Base-by-base conservation (phyloP, 2,113 vertebrate species). In the Glaucomys volans region DNA sequence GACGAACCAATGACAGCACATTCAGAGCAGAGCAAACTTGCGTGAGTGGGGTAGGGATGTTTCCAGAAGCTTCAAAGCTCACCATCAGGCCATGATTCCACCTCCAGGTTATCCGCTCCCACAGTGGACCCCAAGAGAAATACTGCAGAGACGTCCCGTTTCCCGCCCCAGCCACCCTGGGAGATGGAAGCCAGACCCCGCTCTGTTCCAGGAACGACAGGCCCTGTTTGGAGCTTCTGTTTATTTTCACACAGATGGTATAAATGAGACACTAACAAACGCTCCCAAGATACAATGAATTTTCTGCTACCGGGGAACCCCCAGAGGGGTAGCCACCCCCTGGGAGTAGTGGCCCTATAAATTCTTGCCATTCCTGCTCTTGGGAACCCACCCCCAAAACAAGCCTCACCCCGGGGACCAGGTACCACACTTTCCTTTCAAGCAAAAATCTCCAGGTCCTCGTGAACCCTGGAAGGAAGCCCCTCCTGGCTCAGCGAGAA, bases 221-320 rank as follows among this genome's bases (percentile, higher is more conserved):
- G 88, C 97, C 97, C 94, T 67, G 93, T 90, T 82, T 87, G 92
- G 76, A 87, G 95, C 79, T 87, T 97, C 95, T 92, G 97, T 97
- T 97, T 98, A 97, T 97, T 96, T 97, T 97, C 97, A 95, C 81
- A 72, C 83, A 97, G 94, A 97, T 93, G 96, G 96, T 94, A 97
- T 87, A 86, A 97, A 88, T 87, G 97, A 98, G 72, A 47, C 94
- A 95, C 91, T 93, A 96, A 94, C 91, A 96, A 95, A 96, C 69
- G 72, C 88, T 92, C 95, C 93, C 87, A 37, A 95, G 72, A 71
- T 91, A 95, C 44, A 96, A 97, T 88, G 93, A 87, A 81, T 97
- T 96, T 71, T 42, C 87, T 87, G 95, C 97, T 97, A 94, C 97
- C 1, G 89, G 90, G 89, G 40, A 86, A 71, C 87, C 57, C 92